Conservation (phyloP, 2,888 invertebrate species). For the Eupelmus urozonus region DNA sequence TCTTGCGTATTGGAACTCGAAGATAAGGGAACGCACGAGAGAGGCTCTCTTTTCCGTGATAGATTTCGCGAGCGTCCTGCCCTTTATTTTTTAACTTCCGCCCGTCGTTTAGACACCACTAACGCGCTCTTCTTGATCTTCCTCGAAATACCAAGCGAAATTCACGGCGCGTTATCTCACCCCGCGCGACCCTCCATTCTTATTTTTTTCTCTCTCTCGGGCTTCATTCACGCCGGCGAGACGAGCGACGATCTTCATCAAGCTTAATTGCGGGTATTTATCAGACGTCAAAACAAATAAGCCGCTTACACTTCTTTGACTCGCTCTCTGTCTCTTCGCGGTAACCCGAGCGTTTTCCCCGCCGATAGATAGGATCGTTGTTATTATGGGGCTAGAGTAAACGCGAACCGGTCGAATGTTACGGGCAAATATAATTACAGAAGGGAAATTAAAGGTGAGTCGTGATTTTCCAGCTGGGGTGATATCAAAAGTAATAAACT, state of each 20-base stretch:
- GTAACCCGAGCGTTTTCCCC: neutral
- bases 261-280: slow-evolving; percentile 74
- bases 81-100: neutral
- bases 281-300: slow-evolving; percentile 74
- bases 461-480: no score
- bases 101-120: no score
- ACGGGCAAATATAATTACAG: neutral
- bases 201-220: neutral
- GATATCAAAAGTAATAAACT: no score
- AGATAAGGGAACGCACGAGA: slow-evolving; percentile 12
- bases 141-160: neutral
- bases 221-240: neutral
- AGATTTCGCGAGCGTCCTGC: slow-evolving; percentile 6
- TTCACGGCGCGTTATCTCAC: neutral
- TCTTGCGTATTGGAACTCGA: slow-evolving; percentile 12
- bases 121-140: neutral
- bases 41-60: slow-evolving; percentile 6
- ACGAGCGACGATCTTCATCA: slow-evolving; percentile 38
- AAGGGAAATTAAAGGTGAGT: no score
- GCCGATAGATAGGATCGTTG: neutral
- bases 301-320: slow-evolving; percentile 57
- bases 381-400: neutral
- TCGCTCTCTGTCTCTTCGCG: no score
- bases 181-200: neutral
- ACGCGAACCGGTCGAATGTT: neutral